Evolutionary conservation across 2,113 vertebrate species (phyloP), one percentile per base, ranked within the genome.

Genomic region (Bufo bufo): DNA sequence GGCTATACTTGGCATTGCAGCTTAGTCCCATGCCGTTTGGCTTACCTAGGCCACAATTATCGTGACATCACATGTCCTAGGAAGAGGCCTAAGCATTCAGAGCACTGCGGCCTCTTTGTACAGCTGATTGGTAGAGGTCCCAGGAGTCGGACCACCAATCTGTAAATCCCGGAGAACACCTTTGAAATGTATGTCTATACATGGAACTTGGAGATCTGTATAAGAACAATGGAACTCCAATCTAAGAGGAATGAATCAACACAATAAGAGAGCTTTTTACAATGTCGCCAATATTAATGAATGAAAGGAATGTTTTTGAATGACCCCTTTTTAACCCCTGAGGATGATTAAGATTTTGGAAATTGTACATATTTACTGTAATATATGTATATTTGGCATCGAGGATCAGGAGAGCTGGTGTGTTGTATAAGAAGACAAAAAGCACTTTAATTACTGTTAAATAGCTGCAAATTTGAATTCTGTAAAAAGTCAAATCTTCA

Each of bases 391-490:
- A 95, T 95, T 94, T 93, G 92, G 89, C 91, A 89, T 89, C 91
- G 33, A 33, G 33, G 33, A 33, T 33, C 91, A 89, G 86, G 88
- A 91, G 43, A 8, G 69, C 90, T 90, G 58, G 33, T 77, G 56
- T 77, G 89, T 90, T 91, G 87, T 95, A 92, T 94, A 92, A 95
- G 94, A 93, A 94, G 12, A 75, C 71, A 93, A 93, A 91, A 94
- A 93, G 94, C 94, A 95, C 94, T 96, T 95, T 94, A 96, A 95
- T 95, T 94, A 90, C 90, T 92, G 90, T 93, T 94, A 91, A 93
- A 93, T 93, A 94, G 90, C 93, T 92, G 93, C 90, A 91, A 91
- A 92, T 95, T 95, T 96, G 91, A 94, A 95, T 93, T 91, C 91
- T 94, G 92, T 96, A 95, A 66, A 69, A 95, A 93, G 94, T 95